phyloP scores from a whole-genome alignment of 64 coral and sea anemone genomes.

The Actinia tenebrosa region DNA sequence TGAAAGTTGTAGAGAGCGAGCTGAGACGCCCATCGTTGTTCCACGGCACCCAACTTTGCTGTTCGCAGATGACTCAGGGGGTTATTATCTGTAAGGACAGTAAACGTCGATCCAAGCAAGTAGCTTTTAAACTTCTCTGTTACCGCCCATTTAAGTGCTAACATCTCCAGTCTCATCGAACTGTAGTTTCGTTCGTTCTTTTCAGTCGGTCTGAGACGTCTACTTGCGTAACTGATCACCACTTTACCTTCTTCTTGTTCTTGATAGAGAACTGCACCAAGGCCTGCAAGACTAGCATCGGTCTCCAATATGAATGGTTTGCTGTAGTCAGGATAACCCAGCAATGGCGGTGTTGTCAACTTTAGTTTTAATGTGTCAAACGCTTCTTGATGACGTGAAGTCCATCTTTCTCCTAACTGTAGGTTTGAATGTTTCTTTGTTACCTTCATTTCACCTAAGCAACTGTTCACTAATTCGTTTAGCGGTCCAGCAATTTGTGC shows the following conservation, averaged over 20 bases:
- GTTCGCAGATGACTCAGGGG: conserved; percentile 3
- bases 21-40: neutral
- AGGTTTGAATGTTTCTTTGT: neutral
- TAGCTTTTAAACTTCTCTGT: conserved; percentile 5
- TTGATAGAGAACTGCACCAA: conserved; percentile 56
- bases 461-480: conserved; percentile 34
- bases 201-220: conserved; percentile 31
- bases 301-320: conserved; percentile 42
- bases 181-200: conserved; percentile 20
- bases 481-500: conserved; percentile 23
- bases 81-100: conserved; percentile 1
- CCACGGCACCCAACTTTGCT: neutral
- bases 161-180: conserved; percentile 26
- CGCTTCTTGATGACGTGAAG: conserved; percentile 20
- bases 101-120: neutral
- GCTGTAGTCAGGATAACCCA: conserved; percentile 52
- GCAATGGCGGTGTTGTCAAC: conserved; percentile 37
- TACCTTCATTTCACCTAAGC: neutral
- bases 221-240: conserved; percentile 48
- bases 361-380: conserved; percentile 31
- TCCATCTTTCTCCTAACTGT: neutral
- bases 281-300: conserved; percentile 31
- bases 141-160: conserved; percentile 18
- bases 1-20: neutral
- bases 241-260: conserved; percentile 12